Evolutionary conservation across 1,140 invertebrate genomes (phyloP).

Genomic region (Lepeophtheirus salmonis): DNA sequence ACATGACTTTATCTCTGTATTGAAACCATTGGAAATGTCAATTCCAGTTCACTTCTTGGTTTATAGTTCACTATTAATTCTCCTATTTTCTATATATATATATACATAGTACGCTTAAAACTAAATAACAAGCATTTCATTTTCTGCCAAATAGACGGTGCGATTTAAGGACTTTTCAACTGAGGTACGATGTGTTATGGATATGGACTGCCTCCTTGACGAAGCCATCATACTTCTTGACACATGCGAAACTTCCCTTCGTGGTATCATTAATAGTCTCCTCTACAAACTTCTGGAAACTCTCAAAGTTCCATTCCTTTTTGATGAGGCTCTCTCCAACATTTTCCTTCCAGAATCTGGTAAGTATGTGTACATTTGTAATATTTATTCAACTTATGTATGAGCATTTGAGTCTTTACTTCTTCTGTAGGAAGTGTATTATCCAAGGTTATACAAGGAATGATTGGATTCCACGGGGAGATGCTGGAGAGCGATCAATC

Average conservation of each 20-base stretch:
- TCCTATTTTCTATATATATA: no score
- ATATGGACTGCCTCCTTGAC: constrained; percentile 1
- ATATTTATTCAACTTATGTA: no score
- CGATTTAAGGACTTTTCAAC: constrained; percentile 10
- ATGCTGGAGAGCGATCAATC: constrained; percentile 8
- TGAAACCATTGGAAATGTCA: no score
- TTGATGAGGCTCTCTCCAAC: not conserved
- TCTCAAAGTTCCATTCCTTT: not conserved
- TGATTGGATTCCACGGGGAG: constrained; percentile 1
- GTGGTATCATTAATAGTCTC: not conserved
- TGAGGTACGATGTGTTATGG: constrained; percentile 5
- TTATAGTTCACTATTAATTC: no score
- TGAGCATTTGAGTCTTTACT: not conserved
- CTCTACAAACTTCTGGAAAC: not conserved
- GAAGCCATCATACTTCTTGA: constrained; percentile 1
- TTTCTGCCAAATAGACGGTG: not conserved
- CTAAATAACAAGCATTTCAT: no score
- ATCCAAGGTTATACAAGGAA: not conserved
- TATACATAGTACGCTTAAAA: no score
- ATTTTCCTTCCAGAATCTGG: constrained; percentile 7
- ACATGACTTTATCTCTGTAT: no score
- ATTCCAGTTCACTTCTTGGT: no score
- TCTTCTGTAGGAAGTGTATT: not conserved
- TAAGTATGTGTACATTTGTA: no score
- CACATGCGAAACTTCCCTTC: not conserved